These are phyloP conservation scores for Hyles lineata DNA, from an alignment of 2,888 invertebrate genomes.

Conservation along the genomic window DNA sequence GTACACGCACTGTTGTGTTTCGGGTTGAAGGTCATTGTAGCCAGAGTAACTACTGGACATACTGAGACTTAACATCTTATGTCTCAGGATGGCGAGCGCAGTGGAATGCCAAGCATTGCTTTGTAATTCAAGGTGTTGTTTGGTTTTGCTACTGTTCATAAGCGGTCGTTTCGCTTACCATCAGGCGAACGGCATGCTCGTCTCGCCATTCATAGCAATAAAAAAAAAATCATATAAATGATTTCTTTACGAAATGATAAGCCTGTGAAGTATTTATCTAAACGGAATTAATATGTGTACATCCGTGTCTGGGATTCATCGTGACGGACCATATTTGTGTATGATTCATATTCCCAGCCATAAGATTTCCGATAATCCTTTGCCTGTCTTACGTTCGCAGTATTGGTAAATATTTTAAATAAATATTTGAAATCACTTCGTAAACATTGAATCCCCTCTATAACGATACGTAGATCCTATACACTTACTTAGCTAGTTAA, in stretches of 20 bases:
- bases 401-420: background rate
- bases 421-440: constrained; percentile 14
- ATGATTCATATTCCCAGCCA: background rate
- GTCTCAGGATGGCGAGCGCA: too few relatives aligned
- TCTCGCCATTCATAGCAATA: too few relatives aligned
- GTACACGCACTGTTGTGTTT: too few relatives aligned
- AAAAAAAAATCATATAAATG: too few relatives aligned
- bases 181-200: too few relatives aligned
- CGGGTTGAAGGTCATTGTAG: too few relatives aligned
- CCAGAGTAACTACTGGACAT: too few relatives aligned
- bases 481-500: background rate
- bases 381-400: background rate
- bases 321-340: background rate
- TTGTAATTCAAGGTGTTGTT: too few relatives aligned
- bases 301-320: background rate
- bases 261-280: background rate
- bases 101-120: too few relatives aligned
- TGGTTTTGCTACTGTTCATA: too few relatives aligned
- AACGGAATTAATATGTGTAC: background rate
- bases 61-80: too few relatives aligned
- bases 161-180: too few relatives aligned
- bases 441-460: background rate
- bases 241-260: background rate
- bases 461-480: background rate
- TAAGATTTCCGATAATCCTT: constrained; percentile 5